Conservation (phyloP, 2,113 vertebrate genomes). For the Brachyistius frenatus region DNA sequence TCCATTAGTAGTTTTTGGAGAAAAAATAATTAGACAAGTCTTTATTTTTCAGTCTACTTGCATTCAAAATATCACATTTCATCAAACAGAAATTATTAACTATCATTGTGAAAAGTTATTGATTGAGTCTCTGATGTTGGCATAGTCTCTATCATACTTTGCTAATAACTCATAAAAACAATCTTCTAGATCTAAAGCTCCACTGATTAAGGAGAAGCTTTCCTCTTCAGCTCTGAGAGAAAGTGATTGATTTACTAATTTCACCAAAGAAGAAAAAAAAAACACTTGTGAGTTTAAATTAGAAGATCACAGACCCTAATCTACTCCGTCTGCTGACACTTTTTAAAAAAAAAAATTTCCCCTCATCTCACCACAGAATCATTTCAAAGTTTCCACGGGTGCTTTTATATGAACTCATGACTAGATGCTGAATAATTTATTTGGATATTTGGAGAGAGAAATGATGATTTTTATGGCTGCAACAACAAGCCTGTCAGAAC, state of each 20-base stretch:
- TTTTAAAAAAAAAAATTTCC: background rate
- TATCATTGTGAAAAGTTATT: slow-evolving; percentile 5
- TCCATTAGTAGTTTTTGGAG: background rate
- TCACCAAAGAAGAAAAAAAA: slow-evolving; percentile 19
- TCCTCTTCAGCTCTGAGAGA: slow-evolving; percentile 6
- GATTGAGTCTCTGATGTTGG: slow-evolving; percentile 10
- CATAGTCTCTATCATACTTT: slow-evolving; percentile 7
- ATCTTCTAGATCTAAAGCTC: slow-evolving; percentile 26
- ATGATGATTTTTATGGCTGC: slow-evolving; percentile 4
- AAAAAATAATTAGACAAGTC: background rate
- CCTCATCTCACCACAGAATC: slow-evolving; percentile 17
- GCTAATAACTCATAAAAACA: slow-evolving; percentile 34
- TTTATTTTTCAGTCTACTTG: background rate
- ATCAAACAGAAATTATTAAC: background rate
- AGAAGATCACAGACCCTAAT: slow-evolving; percentile 41
- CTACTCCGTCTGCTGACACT: slow-evolving; percentile 3
- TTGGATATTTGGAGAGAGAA: slow-evolving; percentile 2
- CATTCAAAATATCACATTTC: background rate
- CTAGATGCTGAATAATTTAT: slow-evolving; percentile 31
- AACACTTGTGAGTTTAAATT: slow-evolving; percentile 35
- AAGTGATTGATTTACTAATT: slow-evolving; percentile 47
- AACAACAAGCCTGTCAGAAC: slow-evolving; percentile 5
- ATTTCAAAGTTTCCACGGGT: slow-evolving; percentile 33
- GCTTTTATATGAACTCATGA: slow-evolving; percentile 29
- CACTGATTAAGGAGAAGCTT: slow-evolving; percentile 30